Evolutionary conservation across 1,140 invertebrate species (phyloP).

Genomic region (Bactericera cockerelli): DNA sequence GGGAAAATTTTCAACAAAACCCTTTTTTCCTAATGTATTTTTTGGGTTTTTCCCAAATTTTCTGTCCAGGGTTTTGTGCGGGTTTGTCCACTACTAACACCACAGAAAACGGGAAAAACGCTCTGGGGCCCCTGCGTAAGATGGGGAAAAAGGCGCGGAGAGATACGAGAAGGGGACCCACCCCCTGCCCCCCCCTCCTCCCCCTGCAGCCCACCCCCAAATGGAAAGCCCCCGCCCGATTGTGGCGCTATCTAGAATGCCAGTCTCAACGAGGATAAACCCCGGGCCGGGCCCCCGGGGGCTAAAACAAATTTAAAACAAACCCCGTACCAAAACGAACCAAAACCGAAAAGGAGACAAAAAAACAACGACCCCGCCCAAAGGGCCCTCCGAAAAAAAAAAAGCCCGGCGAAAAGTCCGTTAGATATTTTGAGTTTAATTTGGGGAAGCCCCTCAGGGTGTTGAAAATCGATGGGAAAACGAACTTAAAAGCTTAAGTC

Average conservation of each 20-base stretch:
- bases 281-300: conserved; percentile 11
- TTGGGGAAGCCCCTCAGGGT: neutral
- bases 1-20: no score
- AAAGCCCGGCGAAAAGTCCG: neutral
- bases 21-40: no score
- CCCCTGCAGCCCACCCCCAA: conserved; percentile 26
- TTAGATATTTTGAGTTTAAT: neutral
- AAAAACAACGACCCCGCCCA: no score
- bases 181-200: conserved; percentile 30
- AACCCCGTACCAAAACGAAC: neutral
- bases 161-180: conserved; percentile 32
- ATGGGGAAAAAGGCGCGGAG: conserved; percentile 58
- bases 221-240: conserved; percentile 20
- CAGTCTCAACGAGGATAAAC: conserved; percentile 29
- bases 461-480: neutral
- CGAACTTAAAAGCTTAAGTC: neutral
- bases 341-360: conserved; percentile 1
- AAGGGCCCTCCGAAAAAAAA: no score
- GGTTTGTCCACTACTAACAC: conserved; percentile 10
- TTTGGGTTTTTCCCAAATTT: conserved; percentile 22
- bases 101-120: conserved; percentile 76
- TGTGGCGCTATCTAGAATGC: conserved; percentile 24
- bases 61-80: conserved; percentile 28
- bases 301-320: neutral
- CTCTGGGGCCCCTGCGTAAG: conserved; percentile 66